phyloP scores from a whole-genome alignment of 1,140 invertebrate genomes.

The Drosophila orena region DNA sequence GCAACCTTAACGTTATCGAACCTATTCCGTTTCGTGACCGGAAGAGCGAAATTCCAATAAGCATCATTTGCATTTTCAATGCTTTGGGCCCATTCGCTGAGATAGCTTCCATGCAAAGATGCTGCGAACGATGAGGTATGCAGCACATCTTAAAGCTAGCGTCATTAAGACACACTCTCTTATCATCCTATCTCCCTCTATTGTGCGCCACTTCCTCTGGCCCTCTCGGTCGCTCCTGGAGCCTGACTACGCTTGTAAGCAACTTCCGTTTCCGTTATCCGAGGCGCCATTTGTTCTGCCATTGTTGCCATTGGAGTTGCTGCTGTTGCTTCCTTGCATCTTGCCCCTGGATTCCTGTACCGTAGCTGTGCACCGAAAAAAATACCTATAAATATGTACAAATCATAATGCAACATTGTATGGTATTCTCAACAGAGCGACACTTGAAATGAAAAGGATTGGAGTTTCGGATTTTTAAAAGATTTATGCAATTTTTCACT shows the following conservation, averaged over 20 bases:
- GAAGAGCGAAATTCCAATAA: constrained; percentile 26
- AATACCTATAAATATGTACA: not conserved
- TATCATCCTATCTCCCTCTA: constrained; percentile 5
- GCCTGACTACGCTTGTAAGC: constrained; percentile 64
- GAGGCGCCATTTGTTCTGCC: constrained; percentile 68
- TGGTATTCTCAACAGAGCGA: no score
- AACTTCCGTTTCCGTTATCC: constrained; percentile 78
- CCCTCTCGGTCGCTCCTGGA: constrained; percentile 13
- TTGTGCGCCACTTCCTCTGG: not conserved
- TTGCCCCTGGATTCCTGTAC: constrained; percentile 4
- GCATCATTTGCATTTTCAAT: constrained; percentile 47
- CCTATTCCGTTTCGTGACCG: constrained; percentile 2
- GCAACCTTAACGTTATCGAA: constrained; percentile 6
- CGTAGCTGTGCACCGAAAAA: not conserved
- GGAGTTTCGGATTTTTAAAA: no score
- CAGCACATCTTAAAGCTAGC: constrained; percentile 65
- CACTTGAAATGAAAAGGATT: no score
- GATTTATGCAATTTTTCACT: not conserved
- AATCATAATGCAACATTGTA: no score
- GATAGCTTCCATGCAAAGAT: constrained; percentile 30
- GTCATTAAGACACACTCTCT: constrained; percentile 49
- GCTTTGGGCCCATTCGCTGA: constrained; percentile 1
- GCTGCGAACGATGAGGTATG: constrained; percentile 44
- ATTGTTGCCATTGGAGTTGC: constrained; percentile 59
- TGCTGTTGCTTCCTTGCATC: constrained; percentile 21